These are phyloP conservation scores for Alaudala cheleensis DNA, from an alignment of 2,113 vertebrate genomes.

Conservation along the genomic window DNA sequence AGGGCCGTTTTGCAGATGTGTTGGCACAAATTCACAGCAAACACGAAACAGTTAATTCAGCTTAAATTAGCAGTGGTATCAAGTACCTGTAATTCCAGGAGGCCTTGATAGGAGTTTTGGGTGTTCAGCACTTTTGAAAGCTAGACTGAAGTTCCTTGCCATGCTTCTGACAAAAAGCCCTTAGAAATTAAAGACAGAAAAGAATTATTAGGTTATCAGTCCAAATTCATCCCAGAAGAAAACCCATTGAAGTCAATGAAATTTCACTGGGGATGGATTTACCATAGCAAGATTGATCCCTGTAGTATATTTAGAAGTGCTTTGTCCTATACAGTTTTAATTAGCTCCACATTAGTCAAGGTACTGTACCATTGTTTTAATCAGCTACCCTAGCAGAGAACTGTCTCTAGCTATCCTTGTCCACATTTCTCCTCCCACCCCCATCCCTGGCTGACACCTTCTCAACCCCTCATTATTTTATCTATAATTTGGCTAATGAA, in stretches of 20 bases:
- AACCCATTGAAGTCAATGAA: conserved; percentile 10
- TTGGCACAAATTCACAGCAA: not conserved
- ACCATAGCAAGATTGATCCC: conserved; percentile 32
- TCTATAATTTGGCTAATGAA: conserved; percentile 37
- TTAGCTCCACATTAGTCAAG: conserved; percentile 57
- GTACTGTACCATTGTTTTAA: conserved; percentile 41
- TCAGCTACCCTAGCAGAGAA: not conserved
- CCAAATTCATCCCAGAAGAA: conserved; percentile 49
- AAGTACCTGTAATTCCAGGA: not conserved
- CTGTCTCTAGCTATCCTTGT: not conserved
- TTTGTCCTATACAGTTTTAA: conserved; percentile 57
- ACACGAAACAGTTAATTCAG: not conserved
- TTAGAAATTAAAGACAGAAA: conserved; percentile 31
- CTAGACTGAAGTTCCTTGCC: not conserved
- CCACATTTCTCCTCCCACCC: not conserved
- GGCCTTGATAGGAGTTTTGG: not conserved
- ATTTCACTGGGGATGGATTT: conserved; percentile 43
- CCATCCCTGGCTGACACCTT: not conserved
- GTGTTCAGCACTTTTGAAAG: conserved; percentile 35
- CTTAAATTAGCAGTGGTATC: not conserved
- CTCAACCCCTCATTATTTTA: conserved; percentile 12
- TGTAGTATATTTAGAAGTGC: conserved; percentile 29
- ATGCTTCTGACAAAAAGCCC: conserved; percentile 17
- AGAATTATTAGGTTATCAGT: conserved; percentile 49
- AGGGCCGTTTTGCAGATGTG: not conserved